A percentile compares a stretch with the other conserved stretches of the same genome.
phyloP scores from a whole-genome alignment of 2,888 invertebrate genomes.

The Sycophila texana region DNA sequence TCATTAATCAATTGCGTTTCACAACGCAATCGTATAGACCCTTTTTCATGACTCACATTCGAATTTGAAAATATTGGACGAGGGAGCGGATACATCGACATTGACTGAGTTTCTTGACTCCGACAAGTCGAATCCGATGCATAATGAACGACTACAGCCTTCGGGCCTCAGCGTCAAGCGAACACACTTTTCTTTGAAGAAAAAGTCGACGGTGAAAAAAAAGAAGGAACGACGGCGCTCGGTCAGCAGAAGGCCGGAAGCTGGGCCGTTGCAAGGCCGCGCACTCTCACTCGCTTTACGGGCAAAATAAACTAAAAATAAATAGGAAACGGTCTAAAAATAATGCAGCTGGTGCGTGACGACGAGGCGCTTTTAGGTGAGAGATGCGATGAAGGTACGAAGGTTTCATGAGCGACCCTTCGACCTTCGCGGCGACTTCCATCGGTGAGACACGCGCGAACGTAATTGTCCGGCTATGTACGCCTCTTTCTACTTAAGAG shows the following conservation, averaged over 20 bases:
- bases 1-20: neutral
- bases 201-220: neutral
- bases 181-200: constrained; percentile 31
- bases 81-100: constrained; percentile 2
- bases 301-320: neutral
- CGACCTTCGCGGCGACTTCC: constrained; percentile 1
- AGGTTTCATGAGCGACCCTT: neutral
- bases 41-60: too few relatives aligned
- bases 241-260: constrained; percentile 49
- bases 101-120: constrained; percentile 49
- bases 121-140: constrained; percentile 32
- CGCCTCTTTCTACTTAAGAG: constrained; percentile 1
- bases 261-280: constrained; percentile 46
- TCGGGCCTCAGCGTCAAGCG: constrained; percentile 3
- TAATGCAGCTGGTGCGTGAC: neutral
- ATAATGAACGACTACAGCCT: constrained; percentile 23
- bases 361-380: neutral
- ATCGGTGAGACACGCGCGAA: neutral
- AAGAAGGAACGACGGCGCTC: constrained; percentile 8
- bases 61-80: too few relatives aligned
- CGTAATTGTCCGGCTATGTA: too few relatives aligned
- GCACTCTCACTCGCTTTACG: constrained; percentile 14
- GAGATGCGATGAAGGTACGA: too few relatives aligned
- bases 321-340: constrained; percentile 24
- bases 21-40: too few relatives aligned